A percentile compares a stretch with the other conserved stretches of the same genome.
phyloP scores from a whole-genome alignment of 2,797 vertebrate species.

The Coilia nasus region DNA sequence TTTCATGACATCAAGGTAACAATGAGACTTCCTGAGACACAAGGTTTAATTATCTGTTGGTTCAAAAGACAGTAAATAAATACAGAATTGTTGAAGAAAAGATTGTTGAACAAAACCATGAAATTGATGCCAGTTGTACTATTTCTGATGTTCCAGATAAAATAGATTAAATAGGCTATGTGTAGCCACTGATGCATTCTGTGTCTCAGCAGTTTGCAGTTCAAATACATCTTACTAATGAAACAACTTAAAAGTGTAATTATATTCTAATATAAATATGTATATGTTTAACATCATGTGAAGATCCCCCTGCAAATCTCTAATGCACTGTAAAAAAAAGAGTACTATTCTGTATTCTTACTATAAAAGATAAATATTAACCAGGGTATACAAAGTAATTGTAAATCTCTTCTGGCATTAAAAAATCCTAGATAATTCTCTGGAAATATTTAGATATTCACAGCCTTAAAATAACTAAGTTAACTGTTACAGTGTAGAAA shows the following conservation, averaged over 20 bases:
- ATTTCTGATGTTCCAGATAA: not conserved
- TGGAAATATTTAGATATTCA: constrained; percentile 3
- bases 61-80: constrained; percentile 6
- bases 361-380: not conserved
- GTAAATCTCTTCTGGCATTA: not conserved
- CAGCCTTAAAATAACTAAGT: not conserved
- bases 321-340: not conserved
- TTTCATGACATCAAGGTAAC: not conserved
- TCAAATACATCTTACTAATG: not conserved
- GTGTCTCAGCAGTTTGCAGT: constrained; percentile 9
- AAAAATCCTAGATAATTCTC: not conserved
- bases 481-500: not conserved
- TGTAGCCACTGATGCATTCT: not conserved
- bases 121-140: not conserved
- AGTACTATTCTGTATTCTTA: not conserved
- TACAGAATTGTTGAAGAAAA: not conserved
- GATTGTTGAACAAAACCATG: not conserved
- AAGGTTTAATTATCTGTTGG: not conserved
- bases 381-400: not conserved
- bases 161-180: not conserved
- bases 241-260: not conserved
- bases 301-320: not conserved
- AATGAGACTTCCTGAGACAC: not conserved
- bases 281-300: not conserved
- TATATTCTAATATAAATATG: not conserved